Evolutionary conservation across 2,797 vertebrate species (phyloP), one percentile per base, ranked within the genome.

Genomic region (Chelmon rostratus): DNA sequence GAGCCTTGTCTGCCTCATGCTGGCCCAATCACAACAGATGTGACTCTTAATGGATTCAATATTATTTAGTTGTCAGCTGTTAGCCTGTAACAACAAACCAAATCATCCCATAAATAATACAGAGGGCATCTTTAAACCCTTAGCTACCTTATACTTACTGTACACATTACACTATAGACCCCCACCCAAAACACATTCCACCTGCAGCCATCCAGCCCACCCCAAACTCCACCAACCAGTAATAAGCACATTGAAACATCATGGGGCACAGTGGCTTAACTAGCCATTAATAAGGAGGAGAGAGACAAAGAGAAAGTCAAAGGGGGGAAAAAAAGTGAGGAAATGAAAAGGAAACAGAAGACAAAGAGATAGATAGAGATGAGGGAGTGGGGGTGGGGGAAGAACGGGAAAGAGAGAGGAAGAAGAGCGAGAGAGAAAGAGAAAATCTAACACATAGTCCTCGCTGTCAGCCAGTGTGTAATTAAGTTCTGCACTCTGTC

Each of bases 401-500:
- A 38, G 50, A 65, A 59, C 50, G 68, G 59, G 50, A 58, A 62
- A 50, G 50, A 56, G 53, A 64, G 57, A 59, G 31, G 67, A 47
- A 64, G 33, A 73, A 63, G 56, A 66, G 52, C 42, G 58, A 33
- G 52, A 79, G 74, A 80, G 33, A 80, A 66, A 75, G 58, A 75
- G 74, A 88, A 81, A 85, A 79, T 82, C 77, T 78, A 88, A 81
- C 83, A 86, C 64, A 37, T 78, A 90, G 89, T 74, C 82, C 76
- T 87, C 37, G 83, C 90, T 93, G 91, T 93, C 92, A 93, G 83
- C 84, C 71, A 73, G 82, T 87, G 82, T 92, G 90, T 93, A 94
- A 94, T 94, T 92, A 94, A 93, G 93, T 92, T 91, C 88, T 91
- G 89, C 89, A 90, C 89, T 86, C 78, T 94, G 90, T 92, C 91